Evolutionary conservation across 2,797 vertebrate species (phyloP), one percentile per base, ranked within the genome.

Genomic region (Scarus forsteni): DNA sequence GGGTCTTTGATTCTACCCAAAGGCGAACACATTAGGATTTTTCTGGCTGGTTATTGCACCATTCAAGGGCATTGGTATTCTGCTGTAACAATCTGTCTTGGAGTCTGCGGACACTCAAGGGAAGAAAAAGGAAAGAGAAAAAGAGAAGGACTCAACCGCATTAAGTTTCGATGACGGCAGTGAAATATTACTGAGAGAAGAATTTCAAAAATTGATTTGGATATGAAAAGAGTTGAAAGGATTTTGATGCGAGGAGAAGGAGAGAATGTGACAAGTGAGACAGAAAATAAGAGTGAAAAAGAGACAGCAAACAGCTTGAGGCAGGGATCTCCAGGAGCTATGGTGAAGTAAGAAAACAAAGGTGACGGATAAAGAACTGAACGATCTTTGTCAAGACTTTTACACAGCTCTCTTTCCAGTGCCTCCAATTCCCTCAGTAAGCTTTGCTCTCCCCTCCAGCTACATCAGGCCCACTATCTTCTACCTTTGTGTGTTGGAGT

Each of bases 311-410:
- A 60, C 43, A 42, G 45, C 49, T 76, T 50, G 60, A 12, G 53
- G 62, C 4, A 16, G 40, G 46, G 38, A 64, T 75, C 38, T 49
- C 15, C 5, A 35, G 60, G 66, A 74, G 60, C 55, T 71, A 49
- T 39, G 64, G 50, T 52, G 16, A 43, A 60, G 16, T 46, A 19
- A 34, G 38, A 70, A 79, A 68, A 81, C 55, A 66, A 73, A 57
- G 45, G 45, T 73, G 66, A 86, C 10, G 6, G 66, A 85, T 73
- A 73, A 85, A 87, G 59, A 79, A 40, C 52, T 60, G 65, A 82
- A 79, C 75, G 80, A 78, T 81, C 75, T 75, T 80, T 77, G 73
- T 74, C 73, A 70, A 84, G 80, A 84, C 67, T 75, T 81, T 83
- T 58, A 64, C 58, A 79, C 61, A 51, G 76, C 80, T 66, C 48